Evolutionary conservation across 1,140 invertebrate species (phyloP).

Genomic region (Palaemon carinicauda): DNA sequence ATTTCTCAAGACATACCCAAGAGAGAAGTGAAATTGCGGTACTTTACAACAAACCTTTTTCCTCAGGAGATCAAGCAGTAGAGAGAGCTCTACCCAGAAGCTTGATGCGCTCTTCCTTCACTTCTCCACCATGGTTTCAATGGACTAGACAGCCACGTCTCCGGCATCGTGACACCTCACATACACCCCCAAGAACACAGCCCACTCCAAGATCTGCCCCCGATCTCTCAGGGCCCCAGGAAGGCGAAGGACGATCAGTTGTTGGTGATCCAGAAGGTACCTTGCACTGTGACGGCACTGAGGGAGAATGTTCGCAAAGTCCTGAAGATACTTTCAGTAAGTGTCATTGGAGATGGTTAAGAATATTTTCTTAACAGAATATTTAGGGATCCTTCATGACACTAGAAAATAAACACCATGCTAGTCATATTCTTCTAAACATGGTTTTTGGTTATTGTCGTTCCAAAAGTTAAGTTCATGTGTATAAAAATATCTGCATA

Average conservation of each 20-base stretch:
- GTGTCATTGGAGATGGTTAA: background rate
- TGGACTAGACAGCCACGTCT: conserved; percentile 75
- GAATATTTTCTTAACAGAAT: background rate
- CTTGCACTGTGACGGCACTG: background rate
- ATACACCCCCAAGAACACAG: background rate
- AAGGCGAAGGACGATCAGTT: conserved; percentile 9
- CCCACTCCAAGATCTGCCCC: conserved; percentile 12
- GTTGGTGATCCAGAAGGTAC: background rate
- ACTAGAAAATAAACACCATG: too few species aligned
- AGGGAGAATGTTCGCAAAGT: conserved; percentile 7
- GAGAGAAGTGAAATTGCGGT: background rate
- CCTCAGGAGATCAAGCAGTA: conserved; percentile 43
- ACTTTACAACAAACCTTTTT: background rate
- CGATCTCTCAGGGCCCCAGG: conserved; percentile 21
- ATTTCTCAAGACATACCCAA: background rate
- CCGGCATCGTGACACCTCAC: conserved; percentile 25
- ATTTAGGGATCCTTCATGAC: too few species aligned
- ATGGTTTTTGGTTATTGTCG: too few species aligned
- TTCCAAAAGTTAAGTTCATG: too few species aligned
- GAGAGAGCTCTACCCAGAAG: conserved; percentile 46
- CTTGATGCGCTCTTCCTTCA: conserved; percentile 41
- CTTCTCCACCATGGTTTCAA: conserved; percentile 63
- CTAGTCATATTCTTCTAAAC: too few species aligned
- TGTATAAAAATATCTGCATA: too few species aligned
- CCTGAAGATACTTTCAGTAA: conserved; percentile 41